Evolutionary conservation across 2,888 invertebrate species (phyloP), one percentile per base, ranked within the genome.

Genomic region (Lasioglossum marginatum): DNA sequence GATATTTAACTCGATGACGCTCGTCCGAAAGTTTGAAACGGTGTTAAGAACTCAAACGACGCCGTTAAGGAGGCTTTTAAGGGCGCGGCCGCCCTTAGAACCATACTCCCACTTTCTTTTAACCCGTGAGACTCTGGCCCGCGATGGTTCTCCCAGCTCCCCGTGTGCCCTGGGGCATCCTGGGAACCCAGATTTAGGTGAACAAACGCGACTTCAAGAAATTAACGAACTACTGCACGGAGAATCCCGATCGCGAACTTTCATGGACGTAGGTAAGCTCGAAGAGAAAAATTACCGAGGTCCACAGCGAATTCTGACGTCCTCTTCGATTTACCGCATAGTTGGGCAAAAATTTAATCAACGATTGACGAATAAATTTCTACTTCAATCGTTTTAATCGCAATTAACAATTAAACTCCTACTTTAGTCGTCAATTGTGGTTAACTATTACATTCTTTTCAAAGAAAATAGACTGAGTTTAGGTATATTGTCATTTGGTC

Each of bases 151-250:
- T 63, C 6, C 5, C 16, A 16, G 27, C 27, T 14, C 60, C 14
- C n/a, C 23, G 31, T 16, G 34, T 74, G 74, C 77, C 82, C 27
- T 34, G 31, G 16, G 83, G 66, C 66, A 40, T 1, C 19, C 12
- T n/a, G 34, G 5, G 31, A 63, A 31, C 37, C 37, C 70, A 48
- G 60, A 83, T 77, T 73, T 76, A 68, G 70, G 52, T 40, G 82
- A 52, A 78, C 48, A 74, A 82, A 84, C 78, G 48, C 48, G 63
- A 82, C 74, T 75, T 74, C 77, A 71, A 78, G 83, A 82, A 74
- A 82, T 83, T 83, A 83, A 83, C 73, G 68, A 68, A 83, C 82
- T 77, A 57, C 72, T 19, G 63, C 52, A 16, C 71, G 52, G 63
- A 40, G 63, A 45, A 40, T 68, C 34, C 66, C 34, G 66, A 68